Evolutionary conservation across 2,888 invertebrate genomes (phyloP).

Genomic region (Candidula unifasciata): DNA sequence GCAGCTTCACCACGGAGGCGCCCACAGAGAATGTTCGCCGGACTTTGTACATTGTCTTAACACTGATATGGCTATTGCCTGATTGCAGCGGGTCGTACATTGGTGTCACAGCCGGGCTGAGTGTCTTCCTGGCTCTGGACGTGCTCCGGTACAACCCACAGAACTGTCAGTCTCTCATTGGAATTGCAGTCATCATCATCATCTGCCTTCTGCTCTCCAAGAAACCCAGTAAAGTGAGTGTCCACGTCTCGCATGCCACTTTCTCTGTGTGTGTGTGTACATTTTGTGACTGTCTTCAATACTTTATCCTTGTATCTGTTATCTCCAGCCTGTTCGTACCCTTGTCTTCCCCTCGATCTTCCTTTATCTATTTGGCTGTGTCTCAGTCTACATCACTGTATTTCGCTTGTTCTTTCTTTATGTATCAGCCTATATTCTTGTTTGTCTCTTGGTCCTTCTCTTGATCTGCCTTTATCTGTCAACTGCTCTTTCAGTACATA

Average conservation of each 20-base stretch:
- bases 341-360: neutral
- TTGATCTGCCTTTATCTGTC: too few relatives aligned
- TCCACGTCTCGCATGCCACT: too few relatives aligned
- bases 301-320: neutral
- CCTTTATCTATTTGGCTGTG: neutral
- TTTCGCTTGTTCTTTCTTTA: neutral
- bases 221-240: conserved; percentile 53
- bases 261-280: too few relatives aligned
- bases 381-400: neutral
- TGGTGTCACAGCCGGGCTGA: conserved; percentile 52
- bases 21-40: too few relatives aligned
- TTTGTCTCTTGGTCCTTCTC: neutral
- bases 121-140: conserved; percentile 53
- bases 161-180: conserved; percentile 57
- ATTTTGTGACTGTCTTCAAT: neutral
- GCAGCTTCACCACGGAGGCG: too few relatives aligned
- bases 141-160: conserved; percentile 55
- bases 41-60: too few relatives aligned
- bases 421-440: neutral
- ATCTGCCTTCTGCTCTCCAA: conserved; percentile 52
- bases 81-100: conserved; percentile 56
- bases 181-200: conserved; percentile 55
- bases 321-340: neutral
- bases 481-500: too few relatives aligned
- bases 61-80: neutral